Evolutionary conservation across 2,888 invertebrate genomes (phyloP).

Genomic region (Rhaphigaster nebulosa): DNA sequence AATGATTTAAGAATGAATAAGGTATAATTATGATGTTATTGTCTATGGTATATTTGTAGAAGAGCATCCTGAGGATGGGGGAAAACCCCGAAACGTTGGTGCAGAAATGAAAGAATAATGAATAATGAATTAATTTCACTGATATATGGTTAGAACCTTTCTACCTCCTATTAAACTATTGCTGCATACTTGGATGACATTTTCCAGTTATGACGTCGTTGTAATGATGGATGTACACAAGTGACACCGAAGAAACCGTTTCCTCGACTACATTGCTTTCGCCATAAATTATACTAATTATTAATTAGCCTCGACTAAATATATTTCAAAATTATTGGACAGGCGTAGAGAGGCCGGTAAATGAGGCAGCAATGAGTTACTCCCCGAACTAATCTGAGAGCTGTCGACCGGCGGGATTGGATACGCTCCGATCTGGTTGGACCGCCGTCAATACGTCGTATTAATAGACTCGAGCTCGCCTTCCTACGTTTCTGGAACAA

Average conservation of each 20-base stretch:
- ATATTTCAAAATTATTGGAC: not conserved
- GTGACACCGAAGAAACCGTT: not conserved
- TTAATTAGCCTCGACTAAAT: constrained; percentile 24
- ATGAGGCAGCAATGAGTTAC: constrained; percentile 29
- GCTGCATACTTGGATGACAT: no score
- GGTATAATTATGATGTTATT: no score
- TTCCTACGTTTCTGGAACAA: constrained; percentile 6
- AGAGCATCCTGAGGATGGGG: no score
- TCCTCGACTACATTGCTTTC: not conserved
- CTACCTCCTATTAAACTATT: no score
- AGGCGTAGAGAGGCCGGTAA: not conserved
- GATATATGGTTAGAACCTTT: no score
- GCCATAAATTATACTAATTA: constrained; percentile 19
- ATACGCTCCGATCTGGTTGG: constrained; percentile 41
- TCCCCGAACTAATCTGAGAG: constrained; percentile 31
- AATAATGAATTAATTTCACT: no score
- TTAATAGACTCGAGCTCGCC: not conserved
- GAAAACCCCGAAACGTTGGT: no score
- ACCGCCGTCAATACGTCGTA: constrained; percentile 34
- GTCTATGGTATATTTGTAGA: no score
- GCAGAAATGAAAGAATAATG: no score
- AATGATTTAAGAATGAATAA: no score
- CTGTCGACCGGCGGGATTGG: not conserved
- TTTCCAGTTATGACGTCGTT: not conserved
- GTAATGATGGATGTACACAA: not conserved